phyloP scores from a whole-genome alignment of 2,888 invertebrate genomes.

The Ditylenchus weischeri region DNA sequence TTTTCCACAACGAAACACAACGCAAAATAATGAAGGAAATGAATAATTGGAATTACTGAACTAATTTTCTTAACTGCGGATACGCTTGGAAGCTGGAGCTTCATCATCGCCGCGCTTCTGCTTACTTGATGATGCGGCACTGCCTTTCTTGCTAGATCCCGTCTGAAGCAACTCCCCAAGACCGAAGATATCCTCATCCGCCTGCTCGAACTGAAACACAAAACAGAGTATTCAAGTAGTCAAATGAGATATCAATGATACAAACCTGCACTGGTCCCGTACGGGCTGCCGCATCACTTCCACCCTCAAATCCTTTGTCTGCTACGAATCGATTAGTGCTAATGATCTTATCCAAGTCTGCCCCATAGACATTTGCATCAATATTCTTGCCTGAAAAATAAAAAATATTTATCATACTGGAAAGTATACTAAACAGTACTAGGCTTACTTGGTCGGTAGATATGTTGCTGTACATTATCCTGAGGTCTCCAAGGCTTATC shows the following conservation, averaged over 20 bases:
- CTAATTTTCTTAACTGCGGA: slow-evolving; percentile 16
- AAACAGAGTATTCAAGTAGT: not conserved
- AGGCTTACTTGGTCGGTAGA: slow-evolving; percentile 77
- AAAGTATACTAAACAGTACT: not conserved
- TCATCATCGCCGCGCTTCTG: slow-evolving; percentile 20
- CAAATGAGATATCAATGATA: not conserved
- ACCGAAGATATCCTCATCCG: slow-evolving; percentile 87
- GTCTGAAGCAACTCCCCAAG: slow-evolving; percentile 95
- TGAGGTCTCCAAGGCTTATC: slow-evolving; percentile 95
- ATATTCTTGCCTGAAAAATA: slow-evolving; percentile 67
- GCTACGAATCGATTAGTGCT: slow-evolving; percentile 92
- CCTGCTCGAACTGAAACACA: slow-evolving; percentile 60
- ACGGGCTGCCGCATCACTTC: slow-evolving; percentile 65
- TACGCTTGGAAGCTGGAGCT: slow-evolving; percentile 17
- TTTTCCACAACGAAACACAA: no score
- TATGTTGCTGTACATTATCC: slow-evolving; percentile 78
- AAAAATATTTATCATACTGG: not conserved
- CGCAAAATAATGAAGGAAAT: no score
- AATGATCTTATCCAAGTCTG: slow-evolving; percentile 81
- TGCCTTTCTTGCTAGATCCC: slow-evolving; percentile 69
- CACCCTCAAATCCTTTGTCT: slow-evolving; percentile 89
- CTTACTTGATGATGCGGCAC: slow-evolving; percentile 16
- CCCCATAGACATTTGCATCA: slow-evolving; percentile 84
- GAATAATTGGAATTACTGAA: no score
- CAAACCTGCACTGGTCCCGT: slow-evolving; percentile 88